Conservation (phyloP, 37 sponge, comb jelly and placozoan species). For the Mnemiopsis leidyi region DNA sequence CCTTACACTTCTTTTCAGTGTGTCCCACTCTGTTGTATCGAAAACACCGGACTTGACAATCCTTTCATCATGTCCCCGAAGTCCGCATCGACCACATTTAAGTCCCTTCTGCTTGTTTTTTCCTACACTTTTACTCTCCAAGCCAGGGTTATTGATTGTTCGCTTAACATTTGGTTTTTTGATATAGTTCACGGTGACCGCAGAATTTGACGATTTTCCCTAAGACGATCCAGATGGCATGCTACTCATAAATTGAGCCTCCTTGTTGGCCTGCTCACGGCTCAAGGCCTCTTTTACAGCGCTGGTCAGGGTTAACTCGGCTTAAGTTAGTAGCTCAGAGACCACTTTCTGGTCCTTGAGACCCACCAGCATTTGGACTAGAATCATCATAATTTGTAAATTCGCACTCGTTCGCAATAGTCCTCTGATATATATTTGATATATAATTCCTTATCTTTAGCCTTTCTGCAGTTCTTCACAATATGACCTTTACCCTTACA, state of each 20-base stretch:
- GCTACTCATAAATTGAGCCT: background rate
- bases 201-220: background rate
- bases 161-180: background rate
- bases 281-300: constrained; percentile 21
- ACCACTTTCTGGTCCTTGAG: constrained; percentile 10
- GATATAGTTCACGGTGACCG: constrained; percentile 16
- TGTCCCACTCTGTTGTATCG: background rate
- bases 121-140: too few relatives aligned
- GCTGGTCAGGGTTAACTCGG: background rate
- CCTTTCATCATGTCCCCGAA: background rate
- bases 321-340: background rate
- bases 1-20: background rate
- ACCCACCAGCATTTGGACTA: background rate
- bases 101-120: constrained; percentile 5
- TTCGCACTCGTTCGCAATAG: background rate
- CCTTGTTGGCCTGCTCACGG: constrained; percentile 14
- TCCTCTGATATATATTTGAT: too few relatives aligned
- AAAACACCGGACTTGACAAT: background rate
- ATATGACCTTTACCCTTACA: too few relatives aligned
- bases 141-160: background rate
- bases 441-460: too few relatives aligned
- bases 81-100: constrained; percentile 33
- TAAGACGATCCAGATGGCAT: background rate
- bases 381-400: background rate
- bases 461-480: too few relatives aligned